Conservation (phyloP, 2,797 vertebrate species). For the Gymnopithys bicolor region DNA sequence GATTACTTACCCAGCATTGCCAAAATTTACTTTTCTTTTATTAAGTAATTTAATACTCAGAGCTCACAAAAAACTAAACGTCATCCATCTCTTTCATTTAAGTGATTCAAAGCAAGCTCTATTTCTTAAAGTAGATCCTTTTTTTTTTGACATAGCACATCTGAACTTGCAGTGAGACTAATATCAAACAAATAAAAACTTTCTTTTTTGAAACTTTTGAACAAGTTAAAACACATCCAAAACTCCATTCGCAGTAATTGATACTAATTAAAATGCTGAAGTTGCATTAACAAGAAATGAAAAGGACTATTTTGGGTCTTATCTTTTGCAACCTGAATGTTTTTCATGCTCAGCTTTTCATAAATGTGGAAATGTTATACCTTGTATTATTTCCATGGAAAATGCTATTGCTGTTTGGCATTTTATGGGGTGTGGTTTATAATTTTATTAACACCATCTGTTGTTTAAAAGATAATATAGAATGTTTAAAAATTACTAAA, state of each 20-base stretch:
- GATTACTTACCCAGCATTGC: slow-evolving; percentile 57
- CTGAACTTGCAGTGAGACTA: slow-evolving; percentile 54
- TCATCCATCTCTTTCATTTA: slow-evolving; percentile 73
- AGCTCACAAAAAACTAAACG: slow-evolving; percentile 54
- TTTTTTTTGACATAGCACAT: slow-evolving; percentile 19
- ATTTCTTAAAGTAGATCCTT: slow-evolving; percentile 64
- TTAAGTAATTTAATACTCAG: slow-evolving; percentile 74
- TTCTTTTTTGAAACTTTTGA: slow-evolving; percentile 59
- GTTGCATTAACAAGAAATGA: slow-evolving; percentile 61
- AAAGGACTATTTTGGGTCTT: slow-evolving; percentile 54
- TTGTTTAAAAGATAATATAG: slow-evolving; percentile 72
- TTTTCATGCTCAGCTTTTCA: slow-evolving; percentile 56
- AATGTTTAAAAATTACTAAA: slow-evolving; percentile 65
- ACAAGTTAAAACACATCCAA: slow-evolving; percentile 61
- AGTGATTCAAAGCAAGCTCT: slow-evolving; percentile 71
- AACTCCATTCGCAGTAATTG: slow-evolving; percentile 45
- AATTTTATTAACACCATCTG: slow-evolving; percentile 71
- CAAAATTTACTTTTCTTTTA: slow-evolving; percentile 69
- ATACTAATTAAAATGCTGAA: slow-evolving; percentile 65
- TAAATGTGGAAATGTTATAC: slow-evolving; percentile 47
- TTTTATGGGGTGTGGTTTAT: slow-evolving; percentile 72
- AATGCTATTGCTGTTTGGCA: slow-evolving; percentile 58
- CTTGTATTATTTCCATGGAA: slow-evolving; percentile 60
- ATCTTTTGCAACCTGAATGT: slow-evolving; percentile 59
- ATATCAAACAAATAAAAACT: slow-evolving; percentile 53